A percentile compares a stretch with the other conserved stretches of the same genome.
Conservation (phyloP, 1,140 invertebrate genomes). For the Euschistus heros region DNA sequence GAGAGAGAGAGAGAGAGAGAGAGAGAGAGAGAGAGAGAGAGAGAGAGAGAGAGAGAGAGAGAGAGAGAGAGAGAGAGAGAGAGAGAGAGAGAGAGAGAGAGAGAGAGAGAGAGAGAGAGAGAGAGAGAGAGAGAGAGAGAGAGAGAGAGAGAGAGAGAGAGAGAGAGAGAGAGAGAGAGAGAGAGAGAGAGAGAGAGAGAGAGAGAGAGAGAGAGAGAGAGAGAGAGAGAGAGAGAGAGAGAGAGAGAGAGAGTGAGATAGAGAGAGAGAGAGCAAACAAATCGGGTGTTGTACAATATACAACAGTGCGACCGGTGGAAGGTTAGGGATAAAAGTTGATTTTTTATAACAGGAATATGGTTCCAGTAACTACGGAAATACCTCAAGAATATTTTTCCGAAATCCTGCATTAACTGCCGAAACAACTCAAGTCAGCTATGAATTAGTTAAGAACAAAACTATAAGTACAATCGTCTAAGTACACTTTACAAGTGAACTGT, state of each 20-base stretch:
- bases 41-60: slow-evolving; percentile 11
- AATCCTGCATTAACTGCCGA: too few species aligned
- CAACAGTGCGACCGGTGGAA: neutral
- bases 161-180: neutral
- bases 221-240: slow-evolving; percentile 14
- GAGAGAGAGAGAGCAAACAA: neutral
- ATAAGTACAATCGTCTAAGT: too few species aligned
- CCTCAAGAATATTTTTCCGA: too few species aligned
- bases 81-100: slow-evolving; percentile 15
- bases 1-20: neutral
- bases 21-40: neutral
- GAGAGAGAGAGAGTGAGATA: slow-evolving; percentile 12
- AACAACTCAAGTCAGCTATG: too few species aligned
- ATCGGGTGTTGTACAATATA: neutral
- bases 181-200: neutral
- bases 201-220: neutral
- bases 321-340: too few species aligned
- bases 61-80: slow-evolving; percentile 15
- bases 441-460: too few species aligned
- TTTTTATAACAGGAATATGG: too few species aligned
- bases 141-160: neutral
- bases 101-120: slow-evolving; percentile 11
- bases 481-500: too few species aligned
- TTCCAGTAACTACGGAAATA: too few species aligned
- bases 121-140: neutral